Percentiles rank a stretch among this genome's conserved stretches.
These are phyloP conservation scores for Trachymyrmex septentrionalis DNA, from an alignment of 1,140 invertebrate species.

Conservation along the genomic window DNA sequence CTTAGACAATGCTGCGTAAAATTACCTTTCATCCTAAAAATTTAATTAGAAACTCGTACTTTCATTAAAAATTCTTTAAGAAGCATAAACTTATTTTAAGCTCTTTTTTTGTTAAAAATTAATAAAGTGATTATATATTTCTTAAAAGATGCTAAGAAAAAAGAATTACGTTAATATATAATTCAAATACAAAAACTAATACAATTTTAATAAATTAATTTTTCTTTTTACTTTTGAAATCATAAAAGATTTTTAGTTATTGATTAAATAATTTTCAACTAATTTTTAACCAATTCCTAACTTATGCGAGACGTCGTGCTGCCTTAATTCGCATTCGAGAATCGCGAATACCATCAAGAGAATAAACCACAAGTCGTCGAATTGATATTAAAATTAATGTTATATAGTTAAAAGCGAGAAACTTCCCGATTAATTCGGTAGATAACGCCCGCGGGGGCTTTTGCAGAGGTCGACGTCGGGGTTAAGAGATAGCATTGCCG, in stretches of 20 bases:
- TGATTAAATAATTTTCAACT: background rate
- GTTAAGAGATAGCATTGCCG: slow-evolving; percentile 53
- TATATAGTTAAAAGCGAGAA: slow-evolving; percentile 58
- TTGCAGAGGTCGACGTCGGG: slow-evolving; percentile 47
- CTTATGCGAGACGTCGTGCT: slow-evolving; percentile 28
- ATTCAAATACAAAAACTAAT: background rate
- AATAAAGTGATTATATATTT: background rate
- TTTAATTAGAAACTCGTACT: background rate
- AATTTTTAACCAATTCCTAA: background rate
- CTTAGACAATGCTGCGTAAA: background rate
- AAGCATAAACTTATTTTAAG: background rate
- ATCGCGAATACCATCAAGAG: slow-evolving; percentile 22
- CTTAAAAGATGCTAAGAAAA: background rate
- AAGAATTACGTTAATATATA: background rate
- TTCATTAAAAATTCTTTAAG: background rate
- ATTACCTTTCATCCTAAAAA: background rate
- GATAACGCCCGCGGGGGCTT: slow-evolving; percentile 69
- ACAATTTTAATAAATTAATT: background rate
- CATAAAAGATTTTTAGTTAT: background rate
- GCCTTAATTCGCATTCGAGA: slow-evolving; percentile 27
- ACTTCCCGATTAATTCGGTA: slow-evolving; percentile 73
- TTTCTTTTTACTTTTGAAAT: background rate
- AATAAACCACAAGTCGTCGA: slow-evolving; percentile 60
- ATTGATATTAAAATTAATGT: slow-evolving; percentile 76
- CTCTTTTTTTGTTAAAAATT: background rate